phyloP scores from a whole-genome alignment of 2,888 invertebrate genomes.

The Trichopria drosophilae region DNA sequence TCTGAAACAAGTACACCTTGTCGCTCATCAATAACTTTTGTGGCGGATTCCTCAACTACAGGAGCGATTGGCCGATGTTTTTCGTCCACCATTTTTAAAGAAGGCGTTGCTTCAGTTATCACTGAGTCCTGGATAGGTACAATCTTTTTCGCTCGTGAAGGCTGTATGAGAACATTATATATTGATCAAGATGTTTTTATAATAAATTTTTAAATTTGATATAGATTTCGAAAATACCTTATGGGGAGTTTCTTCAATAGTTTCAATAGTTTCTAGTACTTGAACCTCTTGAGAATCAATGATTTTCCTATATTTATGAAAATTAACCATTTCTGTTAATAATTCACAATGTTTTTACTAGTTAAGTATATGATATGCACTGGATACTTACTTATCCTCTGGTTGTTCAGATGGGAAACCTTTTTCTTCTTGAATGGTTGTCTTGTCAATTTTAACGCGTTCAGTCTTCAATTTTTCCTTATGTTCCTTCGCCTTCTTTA shows the following conservation, averaged over 20 bases:
- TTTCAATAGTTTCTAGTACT: constrained; percentile 64
- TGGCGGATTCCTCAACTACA: constrained; percentile 58
- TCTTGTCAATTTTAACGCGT: constrained; percentile 61
- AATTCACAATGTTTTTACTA: constrained; percentile 1
- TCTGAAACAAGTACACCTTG: constrained; percentile 53
- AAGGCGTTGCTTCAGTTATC: constrained; percentile 65
- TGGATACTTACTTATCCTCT: constrained; percentile 49
- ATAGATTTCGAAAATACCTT: constrained; percentile 37
- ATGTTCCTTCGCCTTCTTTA: constrained; percentile 60
- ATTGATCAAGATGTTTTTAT: constrained; percentile 7
- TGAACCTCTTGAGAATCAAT: constrained; percentile 62
- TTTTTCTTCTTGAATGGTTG: constrained; percentile 48
- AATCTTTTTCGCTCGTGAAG: constrained; percentile 60
- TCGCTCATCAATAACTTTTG: constrained; percentile 62
- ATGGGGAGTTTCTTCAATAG: constrained; percentile 59
- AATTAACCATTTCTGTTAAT: constrained; percentile 14
- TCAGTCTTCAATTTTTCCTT: constrained; percentile 60
- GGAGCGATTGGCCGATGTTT: constrained; percentile 57
- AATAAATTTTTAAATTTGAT: not conserved
- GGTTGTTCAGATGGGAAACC: constrained; percentile 45
- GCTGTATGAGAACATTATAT: constrained; percentile 37
- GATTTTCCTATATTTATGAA: constrained; percentile 52
- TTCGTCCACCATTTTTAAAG: constrained; percentile 67
- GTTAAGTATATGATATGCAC: constrained; percentile 3
- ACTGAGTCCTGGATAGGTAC: constrained; percentile 65